Evolutionary conservation across 2,888 invertebrate genomes (phyloP).

Genomic region (Hecatera dysodea): DNA sequence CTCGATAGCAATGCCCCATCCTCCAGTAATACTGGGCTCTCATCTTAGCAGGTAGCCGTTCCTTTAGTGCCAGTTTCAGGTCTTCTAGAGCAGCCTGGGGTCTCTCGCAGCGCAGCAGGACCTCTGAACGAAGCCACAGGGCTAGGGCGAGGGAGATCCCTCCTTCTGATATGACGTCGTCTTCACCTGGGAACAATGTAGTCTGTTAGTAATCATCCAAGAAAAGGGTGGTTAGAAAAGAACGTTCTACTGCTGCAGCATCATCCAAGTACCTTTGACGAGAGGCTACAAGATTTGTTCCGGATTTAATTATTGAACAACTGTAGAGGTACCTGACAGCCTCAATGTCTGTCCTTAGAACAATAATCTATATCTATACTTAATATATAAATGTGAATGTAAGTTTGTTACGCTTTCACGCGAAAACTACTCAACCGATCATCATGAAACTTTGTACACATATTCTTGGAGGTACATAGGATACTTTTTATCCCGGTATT

Average conservation of each 20-base stretch:
- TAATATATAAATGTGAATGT: too few species aligned
- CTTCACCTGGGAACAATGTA: constrained; percentile 77
- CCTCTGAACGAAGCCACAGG: constrained; percentile 92
- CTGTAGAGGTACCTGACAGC: too few species aligned
- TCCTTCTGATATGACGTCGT: constrained; percentile 88
- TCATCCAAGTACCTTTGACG: background rate
- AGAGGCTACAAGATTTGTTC: background rate
- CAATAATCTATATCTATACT: too few species aligned
- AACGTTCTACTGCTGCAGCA: too few species aligned
- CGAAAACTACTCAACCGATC: too few species aligned
- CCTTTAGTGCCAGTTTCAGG: constrained; percentile 92
- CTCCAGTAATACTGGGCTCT: constrained; percentile 93
- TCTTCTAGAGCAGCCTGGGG: constrained; percentile 92
- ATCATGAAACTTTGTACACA: too few species aligned
- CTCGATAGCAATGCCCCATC: constrained; percentile 93
- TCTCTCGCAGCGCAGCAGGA: constrained; percentile 91
- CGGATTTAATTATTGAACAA: background rate
- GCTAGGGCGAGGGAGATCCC: constrained; percentile 92
- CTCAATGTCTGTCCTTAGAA: too few species aligned
- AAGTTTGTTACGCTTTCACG: too few species aligned
- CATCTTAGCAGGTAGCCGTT: constrained; percentile 91
- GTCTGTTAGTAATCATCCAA: background rate
- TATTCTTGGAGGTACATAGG: too few species aligned
- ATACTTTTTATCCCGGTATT: too few species aligned
- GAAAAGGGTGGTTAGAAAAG: too few species aligned